Evolutionary conservation across 2,113 vertebrate species (phyloP).

Genomic region (Cyanoramphus novaezelandiae): DNA sequence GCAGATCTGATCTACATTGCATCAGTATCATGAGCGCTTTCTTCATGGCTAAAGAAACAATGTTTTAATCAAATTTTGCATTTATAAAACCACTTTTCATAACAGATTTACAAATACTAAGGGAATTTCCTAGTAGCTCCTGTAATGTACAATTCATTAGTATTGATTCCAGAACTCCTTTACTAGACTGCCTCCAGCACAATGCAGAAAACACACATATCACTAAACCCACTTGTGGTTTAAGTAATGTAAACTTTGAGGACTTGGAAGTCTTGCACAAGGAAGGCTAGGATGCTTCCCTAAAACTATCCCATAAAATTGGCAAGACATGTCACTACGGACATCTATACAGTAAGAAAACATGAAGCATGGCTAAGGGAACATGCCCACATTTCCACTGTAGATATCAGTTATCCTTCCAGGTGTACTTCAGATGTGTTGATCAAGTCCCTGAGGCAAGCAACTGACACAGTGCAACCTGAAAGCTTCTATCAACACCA

Average conservation of each 20-base stretch:
- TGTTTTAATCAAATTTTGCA: background rate
- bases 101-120: background rate
- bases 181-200: background rate
- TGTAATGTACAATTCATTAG: background rate
- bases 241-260: background rate
- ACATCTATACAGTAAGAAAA: accelerated
- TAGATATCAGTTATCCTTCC: background rate
- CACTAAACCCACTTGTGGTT: background rate
- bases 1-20: background rate
- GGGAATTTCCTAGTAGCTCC: background rate
- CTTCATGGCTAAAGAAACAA: background rate
- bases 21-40: background rate
- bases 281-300: background rate
- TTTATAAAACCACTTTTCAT: background rate
- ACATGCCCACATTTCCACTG: accelerated
- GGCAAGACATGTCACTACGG: background rate
- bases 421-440: background rate
- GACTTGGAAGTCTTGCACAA: background rate
- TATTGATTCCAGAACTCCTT: background rate
- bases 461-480: background rate
- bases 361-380: background rate
- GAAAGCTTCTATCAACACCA: background rate
- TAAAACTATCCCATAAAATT: background rate
- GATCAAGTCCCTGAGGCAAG: accelerated
- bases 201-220: accelerated